Evolutionary conservation across 2,888 invertebrate genomes (phyloP).

Genomic region (Ormyrus labotus): DNA sequence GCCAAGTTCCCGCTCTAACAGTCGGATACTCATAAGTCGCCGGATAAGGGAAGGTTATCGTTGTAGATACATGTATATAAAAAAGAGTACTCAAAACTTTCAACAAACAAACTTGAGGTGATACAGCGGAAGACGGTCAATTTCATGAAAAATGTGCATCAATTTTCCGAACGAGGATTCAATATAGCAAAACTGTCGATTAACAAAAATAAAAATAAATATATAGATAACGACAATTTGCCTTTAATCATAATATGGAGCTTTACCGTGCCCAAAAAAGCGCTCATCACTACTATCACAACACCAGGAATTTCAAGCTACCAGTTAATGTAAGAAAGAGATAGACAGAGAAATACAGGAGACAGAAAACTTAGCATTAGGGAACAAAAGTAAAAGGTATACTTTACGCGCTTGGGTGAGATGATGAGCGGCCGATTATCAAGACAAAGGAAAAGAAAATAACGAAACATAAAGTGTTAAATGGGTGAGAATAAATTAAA

Average conservation of each 20-base stretch:
- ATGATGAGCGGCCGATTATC: constrained; percentile 38
- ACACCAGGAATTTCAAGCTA: constrained; percentile 73
- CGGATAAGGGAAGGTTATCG: constrained; percentile 35
- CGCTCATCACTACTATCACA: constrained; percentile 72
- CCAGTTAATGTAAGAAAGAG: constrained; percentile 64
- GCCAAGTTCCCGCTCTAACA: constrained; percentile 25
- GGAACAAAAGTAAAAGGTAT: constrained; percentile 47
- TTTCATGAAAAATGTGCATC: constrained; percentile 66
- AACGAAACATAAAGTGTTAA: constrained; percentile 24
- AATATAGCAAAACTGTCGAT: constrained; percentile 46
- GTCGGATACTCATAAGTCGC: constrained; percentile 19
- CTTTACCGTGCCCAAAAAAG: constrained; percentile 73
- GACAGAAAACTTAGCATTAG: constrained; percentile 56
- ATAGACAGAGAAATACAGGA: constrained; percentile 59
- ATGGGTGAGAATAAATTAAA: constrained; percentile 30
- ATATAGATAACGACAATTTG: constrained; percentile 61
- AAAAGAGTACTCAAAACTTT: constrained; percentile 51
- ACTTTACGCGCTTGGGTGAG: constrained; percentile 40
- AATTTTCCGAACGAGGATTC: constrained; percentile 60
- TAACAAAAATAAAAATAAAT: constrained; percentile 41
- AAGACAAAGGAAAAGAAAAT: constrained; percentile 33
- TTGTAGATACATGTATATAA: constrained; percentile 36
- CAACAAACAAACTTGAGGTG: constrained; percentile 54
- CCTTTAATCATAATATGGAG: constrained; percentile 62
- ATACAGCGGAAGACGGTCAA: constrained; percentile 57